Evolutionary conservation across 2,888 invertebrate genomes (phyloP).

Genomic region (Coelinius sp.): DNA sequence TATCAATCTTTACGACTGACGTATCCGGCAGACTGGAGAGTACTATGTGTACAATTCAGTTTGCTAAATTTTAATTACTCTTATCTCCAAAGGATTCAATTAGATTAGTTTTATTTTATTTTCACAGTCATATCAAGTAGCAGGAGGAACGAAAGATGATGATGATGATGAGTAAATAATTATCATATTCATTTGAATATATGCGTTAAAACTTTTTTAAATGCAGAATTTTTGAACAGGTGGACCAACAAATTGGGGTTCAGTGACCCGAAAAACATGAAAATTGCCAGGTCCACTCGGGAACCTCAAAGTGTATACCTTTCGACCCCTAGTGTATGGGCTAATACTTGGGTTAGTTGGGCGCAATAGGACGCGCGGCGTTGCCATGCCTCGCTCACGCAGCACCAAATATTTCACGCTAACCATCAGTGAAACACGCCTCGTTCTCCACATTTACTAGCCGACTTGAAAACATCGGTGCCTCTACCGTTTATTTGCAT

Average conservation of each 20-base stretch:
- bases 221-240: too few relatives aligned
- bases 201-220: too few relatives aligned
- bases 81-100: not conserved
- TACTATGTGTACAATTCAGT: not conserved
- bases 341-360: conserved; percentile 24
- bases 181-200: too few relatives aligned
- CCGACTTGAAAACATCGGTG: conserved; percentile 68
- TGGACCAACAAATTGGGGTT: not conserved
- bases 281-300: not conserved
- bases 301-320: not conserved
- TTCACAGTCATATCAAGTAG: not conserved
- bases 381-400: conserved; percentile 67
- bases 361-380: conserved; percentile 52
- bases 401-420: conserved; percentile 69
- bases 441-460: conserved; percentile 62
- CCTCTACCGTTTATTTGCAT: conserved; percentile 50
- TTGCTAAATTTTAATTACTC: not conserved
- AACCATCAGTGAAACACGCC: conserved; percentile 68
- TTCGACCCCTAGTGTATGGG: not conserved
- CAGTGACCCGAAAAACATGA: too few relatives aligned
- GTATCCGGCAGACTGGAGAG: conserved; percentile 13
- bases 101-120: not conserved
- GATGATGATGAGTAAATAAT: not conserved
- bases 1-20: conserved; percentile 41
- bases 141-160: not conserved